Evolutionary conservation across 2,797 vertebrate species (phyloP), one percentile per base, ranked within the genome.

Genomic region (Leptatherina wallacei): DNA sequence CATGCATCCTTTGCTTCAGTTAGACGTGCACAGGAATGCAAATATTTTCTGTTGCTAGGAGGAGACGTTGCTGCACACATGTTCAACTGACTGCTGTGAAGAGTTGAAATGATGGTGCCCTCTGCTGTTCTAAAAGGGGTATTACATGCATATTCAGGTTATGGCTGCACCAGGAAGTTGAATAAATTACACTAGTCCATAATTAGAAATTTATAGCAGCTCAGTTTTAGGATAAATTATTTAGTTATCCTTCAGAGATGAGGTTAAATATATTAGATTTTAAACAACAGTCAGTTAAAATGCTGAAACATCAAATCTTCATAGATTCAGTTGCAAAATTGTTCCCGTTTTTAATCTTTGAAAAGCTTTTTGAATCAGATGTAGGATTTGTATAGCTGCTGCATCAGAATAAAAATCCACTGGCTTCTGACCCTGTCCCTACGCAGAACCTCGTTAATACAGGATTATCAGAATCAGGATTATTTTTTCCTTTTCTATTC

Each of bases 41-140:
- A 54, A 68, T 38, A 16, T 55, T 72, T 64, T 68, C 44, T 86
- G 68, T 83, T 79, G 59, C 79, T 80, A 35, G 58, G 60, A 44
- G 52, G 55, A 13, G 36, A 66, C n/a, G 61, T 76, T 63, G 42
- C 67, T 59, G 40, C n/a, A 57, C 32, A 0, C 7, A 52, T 2
- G 0, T 33, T 27, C 6, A 64, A 63, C n/a, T 60, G 24, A 24
- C 58, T 76, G 67, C 30, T 13, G 52, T 61, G 30, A 8, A 33
- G 44, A 20, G 38, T 71, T 75, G 13, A 11, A 12, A 56, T 51
- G n/a, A n/a, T 61, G 59, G 80, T 30, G 65, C 87, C 89, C 89
- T 85, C 93, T 93, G 72, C 79, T 91, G 92, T 3, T 11, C 36
- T 24, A 78, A 47, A 60, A n/a, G 5, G 0, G 62, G 49, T 8